phyloP scores from a whole-genome alignment of 1,140 invertebrate genomes.

The Galendromus occidentalis region DNA sequence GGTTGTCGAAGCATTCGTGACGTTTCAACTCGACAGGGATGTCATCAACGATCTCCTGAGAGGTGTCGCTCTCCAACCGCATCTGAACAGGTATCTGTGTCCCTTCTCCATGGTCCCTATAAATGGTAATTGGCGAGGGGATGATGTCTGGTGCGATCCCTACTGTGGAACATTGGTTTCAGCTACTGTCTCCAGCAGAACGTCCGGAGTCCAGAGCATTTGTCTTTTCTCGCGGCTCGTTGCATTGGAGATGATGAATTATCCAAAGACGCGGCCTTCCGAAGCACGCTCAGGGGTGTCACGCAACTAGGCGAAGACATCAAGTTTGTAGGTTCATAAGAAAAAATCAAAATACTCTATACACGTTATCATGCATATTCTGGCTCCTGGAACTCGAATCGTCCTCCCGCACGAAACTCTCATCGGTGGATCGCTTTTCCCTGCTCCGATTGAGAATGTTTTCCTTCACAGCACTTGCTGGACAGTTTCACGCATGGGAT shows the following conservation, averaged over 20 bases:
- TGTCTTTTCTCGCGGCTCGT: neutral
- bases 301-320: neutral
- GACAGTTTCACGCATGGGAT: neutral
- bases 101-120: no score
- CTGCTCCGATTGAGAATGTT: neutral
- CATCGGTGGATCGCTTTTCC: no score
- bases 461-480: neutral
- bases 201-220: neutral
- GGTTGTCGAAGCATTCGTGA: neutral
- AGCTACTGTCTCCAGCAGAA: neutral
- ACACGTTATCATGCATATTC: neutral
- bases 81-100: conserved; percentile 8
- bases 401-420: no score
- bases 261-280: neutral
- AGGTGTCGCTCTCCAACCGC: neutral
- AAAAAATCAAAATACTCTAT: neutral
- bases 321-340: neutral
- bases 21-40: neutral
- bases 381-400: neutral
- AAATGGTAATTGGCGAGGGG: no score
- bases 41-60: neutral
- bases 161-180: neutral
- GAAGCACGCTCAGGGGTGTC: neutral
- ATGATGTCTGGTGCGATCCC: no score
- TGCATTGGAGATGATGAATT: neutral